These are phyloP conservation scores for Oreotrochilus melanogaster DNA, from an alignment of 2,113 vertebrate species.

Conservation along the genomic window DNA sequence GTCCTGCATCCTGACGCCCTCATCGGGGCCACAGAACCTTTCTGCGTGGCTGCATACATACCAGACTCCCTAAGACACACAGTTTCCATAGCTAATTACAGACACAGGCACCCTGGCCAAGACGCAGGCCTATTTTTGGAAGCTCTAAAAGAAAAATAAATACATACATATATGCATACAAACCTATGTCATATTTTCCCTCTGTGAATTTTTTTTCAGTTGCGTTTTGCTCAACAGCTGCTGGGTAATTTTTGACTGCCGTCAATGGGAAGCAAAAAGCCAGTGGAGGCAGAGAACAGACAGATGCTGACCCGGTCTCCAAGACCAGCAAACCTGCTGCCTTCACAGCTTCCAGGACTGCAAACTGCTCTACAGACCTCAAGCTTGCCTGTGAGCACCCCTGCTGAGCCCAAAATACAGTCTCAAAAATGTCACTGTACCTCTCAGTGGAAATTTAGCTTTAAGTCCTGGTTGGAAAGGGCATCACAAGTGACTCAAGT, in stretches of 20 bases:
- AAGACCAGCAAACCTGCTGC: neutral
- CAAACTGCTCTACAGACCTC: neutral
- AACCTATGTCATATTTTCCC: neutral
- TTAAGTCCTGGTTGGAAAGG: neutral
- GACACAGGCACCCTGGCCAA: neutral
- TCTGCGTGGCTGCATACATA: neutral
- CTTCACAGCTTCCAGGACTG: neutral
- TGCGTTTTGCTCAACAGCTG: neutral
- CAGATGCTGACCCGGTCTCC: neutral
- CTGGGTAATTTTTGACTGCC: neutral
- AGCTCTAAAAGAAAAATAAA: constrained; percentile 44
- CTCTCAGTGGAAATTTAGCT: neutral
- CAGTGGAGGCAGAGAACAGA: neutral
- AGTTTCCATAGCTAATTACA: constrained; percentile 14
- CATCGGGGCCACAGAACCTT: neutral
- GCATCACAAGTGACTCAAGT: neutral
- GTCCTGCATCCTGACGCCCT: rapidly evolving
- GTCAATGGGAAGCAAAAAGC: neutral
- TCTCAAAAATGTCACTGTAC: neutral
- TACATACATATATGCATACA: neutral
- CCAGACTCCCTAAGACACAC: neutral
- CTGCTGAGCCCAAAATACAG: neutral
- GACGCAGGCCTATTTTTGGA: constrained; percentile 10
- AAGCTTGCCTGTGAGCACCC: rapidly evolving
- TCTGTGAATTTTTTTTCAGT: neutral